Evolutionary conservation across 2,888 invertebrate species (phyloP).

Genomic region (Galerucella pusilla): DNA sequence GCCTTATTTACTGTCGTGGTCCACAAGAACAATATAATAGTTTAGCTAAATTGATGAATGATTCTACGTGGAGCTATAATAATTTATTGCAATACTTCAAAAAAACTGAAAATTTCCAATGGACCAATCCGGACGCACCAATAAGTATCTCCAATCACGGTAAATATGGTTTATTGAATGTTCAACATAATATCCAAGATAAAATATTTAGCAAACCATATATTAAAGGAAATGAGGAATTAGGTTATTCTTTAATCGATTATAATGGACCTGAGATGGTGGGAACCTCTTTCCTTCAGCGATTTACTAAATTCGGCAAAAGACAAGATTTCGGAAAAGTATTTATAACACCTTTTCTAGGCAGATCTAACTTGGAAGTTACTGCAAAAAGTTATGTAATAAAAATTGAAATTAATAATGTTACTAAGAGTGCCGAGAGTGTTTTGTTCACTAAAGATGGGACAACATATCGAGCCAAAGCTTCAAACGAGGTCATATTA

Average conservation of each 20-base stretch:
- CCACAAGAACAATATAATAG: constrained; percentile 64
- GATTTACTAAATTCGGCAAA: constrained; percentile 73
- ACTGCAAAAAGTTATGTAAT: constrained; percentile 76
- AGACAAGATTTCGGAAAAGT: constrained; percentile 82
- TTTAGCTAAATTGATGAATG: constrained; percentile 62
- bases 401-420: constrained; percentile 70
- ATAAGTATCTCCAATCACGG: constrained; percentile 35
- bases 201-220: constrained; percentile 21
- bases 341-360: constrained; percentile 75
- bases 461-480: constrained; percentile 65
- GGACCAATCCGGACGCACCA: constrained; percentile 26
- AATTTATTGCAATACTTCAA: constrained; percentile 67
- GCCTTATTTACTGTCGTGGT: constrained; percentile 67
- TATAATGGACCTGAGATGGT: constrained; percentile 73
- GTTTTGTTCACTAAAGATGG: constrained; percentile 70
- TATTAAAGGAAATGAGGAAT: constrained; percentile 70
- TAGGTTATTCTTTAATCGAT: constrained; percentile 76
- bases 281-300: constrained; percentile 73
- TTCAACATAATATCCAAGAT: constrained; percentile 40
- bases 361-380: constrained; percentile 75
- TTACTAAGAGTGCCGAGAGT: constrained; percentile 70
- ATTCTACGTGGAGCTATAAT: constrained; percentile 67
- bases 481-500: constrained; percentile 80
- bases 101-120: constrained; percentile 41
- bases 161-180: constrained; percentile 37